Base-by-base conservation (phyloP, 2,113 vertebrate species). In the Ariopsis seemanni region DNA sequence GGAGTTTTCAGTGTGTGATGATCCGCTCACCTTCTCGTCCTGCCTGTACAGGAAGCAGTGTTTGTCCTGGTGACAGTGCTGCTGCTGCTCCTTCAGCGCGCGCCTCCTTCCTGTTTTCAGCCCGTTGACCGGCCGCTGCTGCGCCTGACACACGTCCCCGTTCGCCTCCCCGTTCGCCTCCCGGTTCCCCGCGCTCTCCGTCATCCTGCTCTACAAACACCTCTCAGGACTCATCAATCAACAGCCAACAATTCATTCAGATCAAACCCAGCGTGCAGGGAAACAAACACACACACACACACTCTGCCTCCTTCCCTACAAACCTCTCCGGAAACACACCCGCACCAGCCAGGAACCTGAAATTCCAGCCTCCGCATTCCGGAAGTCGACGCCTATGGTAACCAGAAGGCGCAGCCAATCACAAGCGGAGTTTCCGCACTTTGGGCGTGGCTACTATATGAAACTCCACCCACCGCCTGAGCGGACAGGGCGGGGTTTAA, bases 21-120 rank as follows among this genome's bases (percentile, higher is more conserved):
- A 1, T 7, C 42, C 91, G 91, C 93, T 93, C 88, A 94, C 95
- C 94, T 94, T 93, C 87, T 93, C 92, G 11, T 93, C 93, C 80
- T 89, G 85, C 34, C 88, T 90, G 85, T 88, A 80, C 78, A 82
- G 89, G 82, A 52, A 69, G 48, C 65, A 89, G 82, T 2, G 50
- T 0, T 55, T 27, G 14, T 71, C 83, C 69, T n/a, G 84, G 79
- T 48, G 30, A 81, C 79, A 62, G 74, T 84, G 86, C 87, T 42
- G 42, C 10, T 88, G 85, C 85, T 92, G 89, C 87, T 89, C 93
- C 87, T 86, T 92, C 86, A 82, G 71, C 10, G 48, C 65, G 67
- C 83, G 25, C 0, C 94, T 93, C 4, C 89, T 91, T 85, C 91
- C 93, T 85, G 90, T 86, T 86, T 91, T 94, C 65, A 93, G 87